These are phyloP conservation scores for Microctenopoma lineatum DNA, from an alignment of 2,797 vertebrate species.

Conservation along the genomic window DNA sequence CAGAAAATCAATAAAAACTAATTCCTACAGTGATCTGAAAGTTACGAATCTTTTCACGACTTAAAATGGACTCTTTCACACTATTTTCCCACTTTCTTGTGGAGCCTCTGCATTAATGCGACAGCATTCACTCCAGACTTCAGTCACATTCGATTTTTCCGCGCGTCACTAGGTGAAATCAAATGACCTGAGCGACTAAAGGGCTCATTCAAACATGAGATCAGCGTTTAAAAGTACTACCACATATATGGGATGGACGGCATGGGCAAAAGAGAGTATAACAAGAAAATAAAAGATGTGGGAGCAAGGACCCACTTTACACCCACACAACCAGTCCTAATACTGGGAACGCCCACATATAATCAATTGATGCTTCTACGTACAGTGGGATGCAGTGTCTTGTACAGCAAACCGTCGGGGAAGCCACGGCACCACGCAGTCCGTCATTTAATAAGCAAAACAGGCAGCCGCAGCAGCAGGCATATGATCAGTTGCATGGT, in stretches of 20 bases:
- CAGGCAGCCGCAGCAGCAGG: slow-evolving; percentile 15
- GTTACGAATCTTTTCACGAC: background rate
- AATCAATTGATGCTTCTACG: slow-evolving; percentile 13
- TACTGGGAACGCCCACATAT: slow-evolving; percentile 12
- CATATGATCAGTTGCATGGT: slow-evolving; percentile 14
- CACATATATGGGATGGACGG: background rate
- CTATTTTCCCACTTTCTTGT: too few relatives aligned
- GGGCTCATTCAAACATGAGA: too few relatives aligned
- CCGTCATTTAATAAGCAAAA: slow-evolving; percentile 51
- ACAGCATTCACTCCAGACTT: too few relatives aligned
- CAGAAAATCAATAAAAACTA: slow-evolving; percentile 8
- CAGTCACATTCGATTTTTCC: too few relatives aligned
- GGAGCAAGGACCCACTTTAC: background rate
- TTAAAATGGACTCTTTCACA: slow-evolving; percentile 12
- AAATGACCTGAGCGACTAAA: background rate
- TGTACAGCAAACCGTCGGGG: slow-evolving; percentile 23
- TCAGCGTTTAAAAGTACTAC: background rate
- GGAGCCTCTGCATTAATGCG: too few relatives aligned
- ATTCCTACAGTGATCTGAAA: slow-evolving; percentile 5
- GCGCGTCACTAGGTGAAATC: background rate
- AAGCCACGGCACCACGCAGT: slow-evolving; percentile 16
- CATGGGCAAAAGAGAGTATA: background rate
- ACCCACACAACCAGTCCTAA: slow-evolving; percentile 9
- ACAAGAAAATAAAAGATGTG: background rate
- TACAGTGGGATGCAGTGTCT: slow-evolving; percentile 20